Evolutionary conservation across 2,113 vertebrate species (phyloP).

Genomic region (Malurus elegans): DNA sequence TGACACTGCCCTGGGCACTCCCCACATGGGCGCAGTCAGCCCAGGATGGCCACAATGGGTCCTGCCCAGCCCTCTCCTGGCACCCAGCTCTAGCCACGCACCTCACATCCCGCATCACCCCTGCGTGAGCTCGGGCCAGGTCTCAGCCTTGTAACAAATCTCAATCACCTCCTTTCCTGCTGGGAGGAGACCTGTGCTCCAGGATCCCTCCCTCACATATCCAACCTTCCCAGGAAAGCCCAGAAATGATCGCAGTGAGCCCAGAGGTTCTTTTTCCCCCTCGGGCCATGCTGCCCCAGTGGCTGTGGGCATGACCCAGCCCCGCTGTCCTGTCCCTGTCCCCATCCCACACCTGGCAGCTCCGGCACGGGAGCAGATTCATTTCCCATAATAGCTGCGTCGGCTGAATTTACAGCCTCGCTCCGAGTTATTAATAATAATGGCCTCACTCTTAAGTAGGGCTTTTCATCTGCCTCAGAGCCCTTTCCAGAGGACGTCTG

Average conservation of each 20-base stretch:
- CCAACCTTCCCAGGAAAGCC: not conserved
- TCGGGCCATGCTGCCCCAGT: fast-evolving
- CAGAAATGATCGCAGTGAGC: not conserved
- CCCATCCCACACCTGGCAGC: not conserved
- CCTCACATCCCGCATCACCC: not conserved
- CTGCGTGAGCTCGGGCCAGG: not conserved
- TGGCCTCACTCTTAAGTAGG: slow-evolving; percentile 27
- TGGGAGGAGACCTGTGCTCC: not conserved
- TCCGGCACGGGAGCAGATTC: not conserved
- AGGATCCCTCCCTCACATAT: not conserved
- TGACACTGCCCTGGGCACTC: not conserved
- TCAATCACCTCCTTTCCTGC: not conserved
- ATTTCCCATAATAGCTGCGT: not conserved
- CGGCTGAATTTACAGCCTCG: slow-evolving; percentile 37
- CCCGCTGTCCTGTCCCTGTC: not conserved
- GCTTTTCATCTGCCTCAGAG: slow-evolving; percentile 56
- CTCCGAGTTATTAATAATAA: slow-evolving; percentile 57
- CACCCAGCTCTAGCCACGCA: not conserved
- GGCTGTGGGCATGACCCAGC: fast-evolving
- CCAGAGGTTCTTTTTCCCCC: not conserved
- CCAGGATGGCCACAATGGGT: fast-evolving
- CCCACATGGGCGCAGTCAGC: not conserved
- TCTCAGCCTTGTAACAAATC: not conserved
- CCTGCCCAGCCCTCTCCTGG: not conserved
- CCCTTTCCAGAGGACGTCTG: slow-evolving; percentile 45